These are phyloP conservation scores for Lates calcarifer DNA, from an alignment of 2,113 vertebrate genomes.

Conservation along the genomic window DNA sequence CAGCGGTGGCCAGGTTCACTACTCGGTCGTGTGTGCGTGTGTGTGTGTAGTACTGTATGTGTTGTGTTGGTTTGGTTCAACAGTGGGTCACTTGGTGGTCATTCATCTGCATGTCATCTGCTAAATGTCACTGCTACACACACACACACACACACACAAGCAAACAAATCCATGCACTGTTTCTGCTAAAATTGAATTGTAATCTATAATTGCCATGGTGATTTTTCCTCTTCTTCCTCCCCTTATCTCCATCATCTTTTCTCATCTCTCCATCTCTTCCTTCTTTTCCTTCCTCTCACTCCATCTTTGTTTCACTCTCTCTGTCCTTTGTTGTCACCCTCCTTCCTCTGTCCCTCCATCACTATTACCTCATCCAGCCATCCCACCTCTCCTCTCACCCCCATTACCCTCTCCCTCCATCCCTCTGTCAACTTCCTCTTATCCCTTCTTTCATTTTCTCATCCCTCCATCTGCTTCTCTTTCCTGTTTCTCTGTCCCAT, in stretches of 20 bases:
- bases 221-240: conserved; percentile 35
- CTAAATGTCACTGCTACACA: conserved; percentile 66
- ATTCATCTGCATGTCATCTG: conserved; percentile 74
- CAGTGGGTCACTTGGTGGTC: conserved; percentile 70
- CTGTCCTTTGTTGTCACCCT: conserved; percentile 55
- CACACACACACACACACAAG: background rate
- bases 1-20: conserved; percentile 37
- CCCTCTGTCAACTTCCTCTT: conserved; percentile 8
- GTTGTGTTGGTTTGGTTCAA: conserved; percentile 51
- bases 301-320: conserved; percentile 42
- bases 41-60: conserved; percentile 14
- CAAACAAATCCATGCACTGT: background rate
- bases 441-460: conserved; percentile 20
- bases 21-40: conserved; percentile 14
- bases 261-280: conserved; percentile 11
- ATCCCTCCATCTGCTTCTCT: conserved; percentile 12
- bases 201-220: conserved; percentile 46
- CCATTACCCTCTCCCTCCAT: conserved; percentile 49
- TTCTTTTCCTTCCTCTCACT: conserved; percentile 20
- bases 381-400: conserved; percentile 54
- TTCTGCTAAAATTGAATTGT: conserved; percentile 36
- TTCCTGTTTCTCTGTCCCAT: conserved; percentile 13
- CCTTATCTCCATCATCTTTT: conserved; percentile 4
- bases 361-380: conserved; percentile 66
- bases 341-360: conserved; percentile 12